These are phyloP conservation scores for Chalcis sispes DNA, from an alignment of 2,888 invertebrate genomes.

Conservation along the genomic window DNA sequence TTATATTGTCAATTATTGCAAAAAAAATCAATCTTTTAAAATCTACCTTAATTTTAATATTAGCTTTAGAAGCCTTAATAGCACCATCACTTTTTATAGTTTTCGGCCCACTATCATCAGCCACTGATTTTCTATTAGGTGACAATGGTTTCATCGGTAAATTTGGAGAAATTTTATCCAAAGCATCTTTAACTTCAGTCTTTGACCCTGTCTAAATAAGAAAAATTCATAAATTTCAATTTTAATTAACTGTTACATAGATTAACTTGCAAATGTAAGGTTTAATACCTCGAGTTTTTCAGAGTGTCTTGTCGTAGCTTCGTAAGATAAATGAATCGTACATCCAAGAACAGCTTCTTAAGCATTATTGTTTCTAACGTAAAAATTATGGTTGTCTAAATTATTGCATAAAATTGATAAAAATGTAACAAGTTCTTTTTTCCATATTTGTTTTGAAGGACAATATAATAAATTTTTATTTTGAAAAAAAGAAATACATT, in stretches of 20 bases:
- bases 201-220: conserved; percentile 83
- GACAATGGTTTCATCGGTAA: conserved; percentile 89
- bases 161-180: conserved; percentile 91
- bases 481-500: conserved; percentile 15
- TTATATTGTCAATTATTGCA: not conserved
- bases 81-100: conserved; percentile 79
- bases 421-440: conserved; percentile 88
- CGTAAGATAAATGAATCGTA: conserved; percentile 94
- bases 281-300: conserved; percentile 85
- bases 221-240: not conserved
- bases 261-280: not conserved
- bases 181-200: conserved; percentile 84
- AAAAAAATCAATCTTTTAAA: conserved; percentile 44
- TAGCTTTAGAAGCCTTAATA: conserved; percentile 77
- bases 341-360: conserved; percentile 92
- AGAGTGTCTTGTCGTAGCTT: conserved; percentile 84
- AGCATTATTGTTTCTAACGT: conserved; percentile 93
- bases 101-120: conserved; percentile 78
- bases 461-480: conserved; percentile 50
- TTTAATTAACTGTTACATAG: not conserved
- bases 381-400: conserved; percentile 92
- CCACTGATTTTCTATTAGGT: conserved; percentile 77
- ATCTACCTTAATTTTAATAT: conserved; percentile 80
- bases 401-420: conserved; percentile 88
- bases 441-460: conserved; percentile 85